These are phyloP conservation scores for Musca domestica DNA, from an alignment of 1,140 invertebrate genomes.

Conservation along the genomic window DNA sequence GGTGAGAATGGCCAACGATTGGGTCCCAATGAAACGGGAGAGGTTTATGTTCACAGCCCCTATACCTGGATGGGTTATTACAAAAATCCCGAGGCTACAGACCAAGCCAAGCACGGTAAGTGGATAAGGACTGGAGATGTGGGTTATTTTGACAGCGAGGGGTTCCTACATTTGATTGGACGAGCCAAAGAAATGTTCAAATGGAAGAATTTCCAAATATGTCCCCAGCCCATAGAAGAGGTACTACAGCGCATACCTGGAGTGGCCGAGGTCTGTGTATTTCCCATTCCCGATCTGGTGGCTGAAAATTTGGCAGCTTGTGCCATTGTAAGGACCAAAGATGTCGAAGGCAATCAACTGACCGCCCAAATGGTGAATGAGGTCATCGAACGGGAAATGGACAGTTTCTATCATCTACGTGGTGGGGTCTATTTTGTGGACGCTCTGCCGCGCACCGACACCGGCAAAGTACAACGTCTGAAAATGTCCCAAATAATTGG, in stretches of 20 bases:
- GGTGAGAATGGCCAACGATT: slow-evolving; percentile 54
- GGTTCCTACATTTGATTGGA: slow-evolving; percentile 66
- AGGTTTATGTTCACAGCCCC: slow-evolving; percentile 59
- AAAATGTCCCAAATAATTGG: slow-evolving; percentile 45
- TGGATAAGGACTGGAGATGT: slow-evolving; percentile 71
- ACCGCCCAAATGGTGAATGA: slow-evolving; percentile 62
- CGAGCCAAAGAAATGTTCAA: slow-evolving; percentile 76
- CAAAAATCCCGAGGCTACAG: slow-evolving; percentile 60
- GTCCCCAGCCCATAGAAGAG: slow-evolving; percentile 39
- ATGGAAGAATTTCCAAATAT: slow-evolving; percentile 55
- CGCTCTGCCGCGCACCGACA: slow-evolving; percentile 65
- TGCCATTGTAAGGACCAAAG: slow-evolving; percentile 44
- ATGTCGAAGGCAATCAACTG: slow-evolving; percentile 51
- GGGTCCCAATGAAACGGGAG: slow-evolving; percentile 55
- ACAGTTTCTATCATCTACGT: slow-evolving; percentile 66
- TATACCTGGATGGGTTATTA: slow-evolving; percentile 59
- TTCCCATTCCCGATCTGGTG: slow-evolving; percentile 60
- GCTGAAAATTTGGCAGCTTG: slow-evolving; percentile 43
- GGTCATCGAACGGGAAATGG: slow-evolving; percentile 63
- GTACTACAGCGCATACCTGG: slow-evolving; percentile 32
- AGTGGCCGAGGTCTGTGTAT: slow-evolving; percentile 38
- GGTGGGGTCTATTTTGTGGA: slow-evolving; percentile 64
- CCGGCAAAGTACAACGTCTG: slow-evolving; percentile 67
- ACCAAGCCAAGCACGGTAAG: slow-evolving; percentile 61
- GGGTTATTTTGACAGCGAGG: slow-evolving; percentile 65